Base-by-base conservation (phyloP, 1,140 invertebrate species). In the Cephus cinctus region DNA sequence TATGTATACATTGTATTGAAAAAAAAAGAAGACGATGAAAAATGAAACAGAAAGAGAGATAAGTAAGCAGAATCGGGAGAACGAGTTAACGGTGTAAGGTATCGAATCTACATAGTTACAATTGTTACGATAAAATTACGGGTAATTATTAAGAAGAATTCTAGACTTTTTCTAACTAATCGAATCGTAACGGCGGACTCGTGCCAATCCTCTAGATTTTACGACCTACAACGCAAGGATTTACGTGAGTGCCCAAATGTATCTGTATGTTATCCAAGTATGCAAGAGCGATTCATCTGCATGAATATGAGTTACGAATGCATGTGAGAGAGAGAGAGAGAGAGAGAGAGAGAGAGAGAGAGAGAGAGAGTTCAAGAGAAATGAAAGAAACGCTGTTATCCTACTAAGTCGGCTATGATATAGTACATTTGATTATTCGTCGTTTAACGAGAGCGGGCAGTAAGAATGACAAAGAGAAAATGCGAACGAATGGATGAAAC, bases 51-150 rank as follows among this genome's bases (percentile, higher is more conserved):
- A n/a, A n/a, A n/a, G n/a, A n/a, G n/a, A n/a, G n/a, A n/a, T 56
- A 47, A 56, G 50, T 38, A 61, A 44, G 41, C 54, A 59, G 52
- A 47, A 54, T 54, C 52, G 42, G 45, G 52, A 57, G 47, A n/a
- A n/a, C n/a, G n/a, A n/a, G n/a, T 59, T 48, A n/a, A n/a, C 25
- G n/a, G 25, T 27, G n/a, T 27, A 57, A 57, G 54, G 54, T 69
- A 73, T 69, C 61, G 65, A 72, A 72, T 69, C 66, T 69, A 65
- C 63, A 6, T 36, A 72, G 61, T 68, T 70, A 67, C 12, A 67
- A 73, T 73, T 59, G 71, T 76, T 71, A 74, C 63, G 65, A 75
- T 73, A 73, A 76, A 73, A 75, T 71, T 75, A 76, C 71, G 73
- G 73, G 72, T 76, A 75, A 76, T 71, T n/a, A n/a, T n/a, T 71